These are phyloP conservation scores for Gisinianus flammeolus DNA, from an alignment of 2,888 invertebrate species.

Conservation along the genomic window DNA sequence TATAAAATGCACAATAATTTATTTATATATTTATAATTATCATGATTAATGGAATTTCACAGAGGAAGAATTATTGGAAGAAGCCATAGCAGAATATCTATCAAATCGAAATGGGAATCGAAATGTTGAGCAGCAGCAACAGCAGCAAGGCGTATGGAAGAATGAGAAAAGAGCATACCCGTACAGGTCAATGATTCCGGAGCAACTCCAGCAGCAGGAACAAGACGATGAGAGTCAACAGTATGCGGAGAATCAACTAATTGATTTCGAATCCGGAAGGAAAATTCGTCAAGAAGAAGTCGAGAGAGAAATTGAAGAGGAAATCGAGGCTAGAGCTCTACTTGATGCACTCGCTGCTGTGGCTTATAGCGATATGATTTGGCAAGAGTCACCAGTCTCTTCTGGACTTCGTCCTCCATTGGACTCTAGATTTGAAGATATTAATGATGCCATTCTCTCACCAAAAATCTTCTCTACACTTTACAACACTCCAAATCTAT, in stretches of 20 bases:
- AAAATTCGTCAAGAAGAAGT: not conserved
- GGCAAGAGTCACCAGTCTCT: slow-evolving; percentile 13
- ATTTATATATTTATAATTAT: not conserved
- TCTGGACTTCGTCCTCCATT: not conserved
- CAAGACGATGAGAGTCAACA: not conserved
- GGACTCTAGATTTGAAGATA: not conserved
- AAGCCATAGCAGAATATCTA: slow-evolving; percentile 31
- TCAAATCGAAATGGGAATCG: slow-evolving; percentile 10
- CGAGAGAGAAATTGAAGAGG: slow-evolving; percentile 16
- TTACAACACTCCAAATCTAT: slow-evolving; percentile 65
- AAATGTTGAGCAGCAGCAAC: not conserved
- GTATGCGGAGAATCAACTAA: not conserved
- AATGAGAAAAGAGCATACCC: slow-evolving; percentile 19
- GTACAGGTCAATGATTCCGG: not conserved
- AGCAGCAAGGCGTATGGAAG: not conserved
- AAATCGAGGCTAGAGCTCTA: slow-evolving; percentile 10
- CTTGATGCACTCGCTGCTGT: slow-evolving; percentile 18
- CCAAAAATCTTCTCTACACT: slow-evolving; percentile 61
- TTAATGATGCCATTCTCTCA: slow-evolving; percentile 29
- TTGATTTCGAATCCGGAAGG: not conserved
- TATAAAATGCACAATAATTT: not conserved
- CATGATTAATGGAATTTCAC: not conserved
- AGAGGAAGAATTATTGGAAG: slow-evolving; percentile 41
- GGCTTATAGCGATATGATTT: not conserved
- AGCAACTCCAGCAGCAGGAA: too few relatives aligned